Conservation (phyloP, 35 echinoderm and acorn worm genomes). For the Hemicentrotus pulcherrimus region DNA sequence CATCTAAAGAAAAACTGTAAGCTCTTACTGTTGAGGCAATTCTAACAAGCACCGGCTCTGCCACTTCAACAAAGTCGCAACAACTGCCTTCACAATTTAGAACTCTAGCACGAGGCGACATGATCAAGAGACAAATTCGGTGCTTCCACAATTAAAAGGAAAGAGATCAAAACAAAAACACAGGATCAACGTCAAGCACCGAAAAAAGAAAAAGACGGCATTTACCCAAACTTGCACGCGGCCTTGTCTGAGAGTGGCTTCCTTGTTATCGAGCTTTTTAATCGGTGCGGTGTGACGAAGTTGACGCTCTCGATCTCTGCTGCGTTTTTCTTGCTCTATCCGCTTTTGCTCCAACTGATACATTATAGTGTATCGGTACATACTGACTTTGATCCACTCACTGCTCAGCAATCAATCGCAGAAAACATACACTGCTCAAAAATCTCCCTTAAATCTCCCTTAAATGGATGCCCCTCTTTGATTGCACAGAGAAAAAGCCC, state of each 20-base stretch:
- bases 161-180: background rate
- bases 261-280: background rate
- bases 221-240: slow-evolving; percentile 30
- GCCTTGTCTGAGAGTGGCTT: background rate
- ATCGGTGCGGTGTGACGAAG: background rate
- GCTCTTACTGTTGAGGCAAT: background rate
- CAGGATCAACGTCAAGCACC: background rate
- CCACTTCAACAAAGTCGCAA: slow-evolving; percentile 5
- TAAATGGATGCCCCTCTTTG: background rate
- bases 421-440: background rate
- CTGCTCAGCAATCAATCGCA: background rate
- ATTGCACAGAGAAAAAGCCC: slow-evolving; percentile 6
- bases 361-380: slow-evolving; percentile 34
- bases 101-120: slow-evolving; percentile 15
- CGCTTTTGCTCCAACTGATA: slow-evolving; percentile 32
- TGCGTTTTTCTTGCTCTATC: background rate
- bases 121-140: background rate
- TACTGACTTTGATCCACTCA: background rate
- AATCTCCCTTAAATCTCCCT: background rate
- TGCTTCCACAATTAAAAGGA: background rate
- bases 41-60: slow-evolving; percentile 20
- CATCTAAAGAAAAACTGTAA: background rate
- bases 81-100: slow-evolving; percentile 26
- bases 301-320: background rate
- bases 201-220: background rate